Evolutionary conservation across 92 coral and sea anemone genomes (phyloP).

Genomic region (Epizoanthus scotinus): DNA sequence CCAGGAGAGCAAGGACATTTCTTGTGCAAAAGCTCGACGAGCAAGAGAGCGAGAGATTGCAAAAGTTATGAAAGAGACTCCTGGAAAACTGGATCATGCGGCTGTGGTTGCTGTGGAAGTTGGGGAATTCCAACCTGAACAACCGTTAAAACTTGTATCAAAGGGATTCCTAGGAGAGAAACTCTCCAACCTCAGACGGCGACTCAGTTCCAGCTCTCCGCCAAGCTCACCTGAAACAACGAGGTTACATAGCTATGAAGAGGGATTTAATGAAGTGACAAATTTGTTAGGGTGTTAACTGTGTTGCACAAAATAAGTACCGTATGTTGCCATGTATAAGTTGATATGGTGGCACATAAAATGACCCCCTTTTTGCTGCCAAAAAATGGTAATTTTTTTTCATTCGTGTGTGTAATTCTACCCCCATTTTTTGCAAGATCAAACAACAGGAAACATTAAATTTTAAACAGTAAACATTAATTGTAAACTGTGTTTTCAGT

Average conservation of each 20-base stretch:
- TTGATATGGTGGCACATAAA: too few relatives aligned
- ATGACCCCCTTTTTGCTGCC: too few relatives aligned
- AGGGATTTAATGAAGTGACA: slow-evolving; percentile 30
- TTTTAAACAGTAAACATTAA: too few relatives aligned
- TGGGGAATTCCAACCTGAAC: slow-evolving; percentile 74
- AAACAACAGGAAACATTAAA: too few relatives aligned
- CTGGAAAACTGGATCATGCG: slow-evolving; percentile 97
- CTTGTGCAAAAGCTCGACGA: slow-evolving; percentile 43
- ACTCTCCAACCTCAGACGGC: slow-evolving; percentile 27
- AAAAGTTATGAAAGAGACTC: slow-evolving; percentile 66
- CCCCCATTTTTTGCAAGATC: too few relatives aligned
- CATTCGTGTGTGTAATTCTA: too few relatives aligned
- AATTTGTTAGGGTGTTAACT: slow-evolving; percentile 18
- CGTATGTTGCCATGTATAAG: too few relatives aligned
- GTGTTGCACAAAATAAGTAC: too few relatives aligned
- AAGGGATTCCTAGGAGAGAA: slow-evolving; percentile 44
- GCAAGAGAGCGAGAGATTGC: slow-evolving; percentile 61
- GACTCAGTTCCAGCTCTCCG: slow-evolving; percentile 26
- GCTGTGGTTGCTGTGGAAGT: slow-evolving; percentile 98
- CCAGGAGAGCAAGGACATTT: slow-evolving; percentile 44
- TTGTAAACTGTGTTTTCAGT: too few relatives aligned
- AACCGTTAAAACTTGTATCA: slow-evolving; percentile 66
- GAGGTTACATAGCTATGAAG: slow-evolving; percentile 11
- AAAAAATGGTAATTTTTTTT: too few relatives aligned
- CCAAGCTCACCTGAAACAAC: slow-evolving; percentile 27